Percentiles rank a stretch among this genome's conserved stretches.
These are phyloP conservation scores for Kryptopterus vitreolus DNA, from an alignment of 2,797 vertebrate species.

Conservation along the genomic window DNA sequence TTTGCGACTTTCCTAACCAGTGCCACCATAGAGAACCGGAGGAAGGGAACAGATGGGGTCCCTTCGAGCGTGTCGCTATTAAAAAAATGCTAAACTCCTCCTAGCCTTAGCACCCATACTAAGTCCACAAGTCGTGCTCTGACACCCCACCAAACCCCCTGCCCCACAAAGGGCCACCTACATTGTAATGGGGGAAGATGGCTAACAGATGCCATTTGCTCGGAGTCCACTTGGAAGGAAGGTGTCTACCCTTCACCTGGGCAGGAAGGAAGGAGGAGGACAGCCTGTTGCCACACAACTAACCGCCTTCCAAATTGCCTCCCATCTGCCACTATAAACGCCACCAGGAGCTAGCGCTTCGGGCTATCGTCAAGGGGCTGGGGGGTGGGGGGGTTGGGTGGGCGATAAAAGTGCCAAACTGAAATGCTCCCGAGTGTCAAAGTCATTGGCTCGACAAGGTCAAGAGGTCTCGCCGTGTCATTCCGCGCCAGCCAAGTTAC, in stretches of 20 bases:
- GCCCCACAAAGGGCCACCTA: conserved; percentile 43
- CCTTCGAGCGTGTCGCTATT: background rate
- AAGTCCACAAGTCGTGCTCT: conserved; percentile 1
- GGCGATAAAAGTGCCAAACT: conserved; percentile 50
- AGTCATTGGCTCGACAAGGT: conserved; percentile 29
- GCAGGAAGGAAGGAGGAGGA: conserved; percentile 46
- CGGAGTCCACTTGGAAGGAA: conserved; percentile 21
- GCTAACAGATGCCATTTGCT: conserved; percentile 51
- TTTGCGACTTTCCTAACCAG: background rate
- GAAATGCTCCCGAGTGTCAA: conserved; percentile 40
- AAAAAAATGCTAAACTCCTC: conserved; percentile 42
- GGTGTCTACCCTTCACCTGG: conserved; percentile 43
- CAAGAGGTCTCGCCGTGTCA: conserved; percentile 11
- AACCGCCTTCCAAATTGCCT: conserved; percentile 62
- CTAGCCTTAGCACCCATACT: conserved; percentile 22
- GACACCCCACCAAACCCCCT: conserved; percentile 17
- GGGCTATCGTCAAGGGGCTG: conserved; percentile 44
- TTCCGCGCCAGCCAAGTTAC: too few species aligned
- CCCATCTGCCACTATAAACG: conserved; percentile 56
- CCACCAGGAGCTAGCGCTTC: conserved; percentile 48
- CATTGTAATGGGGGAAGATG: background rate
- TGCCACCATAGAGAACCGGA: background rate
- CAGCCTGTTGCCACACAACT: conserved; percentile 60
- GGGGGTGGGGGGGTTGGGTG: too few species aligned
- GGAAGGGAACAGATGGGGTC: conserved; percentile 30